These are phyloP conservation scores for Zapus hudsonius DNA, from an alignment of 2,113 vertebrate genomes.

Conservation along the genomic window DNA sequence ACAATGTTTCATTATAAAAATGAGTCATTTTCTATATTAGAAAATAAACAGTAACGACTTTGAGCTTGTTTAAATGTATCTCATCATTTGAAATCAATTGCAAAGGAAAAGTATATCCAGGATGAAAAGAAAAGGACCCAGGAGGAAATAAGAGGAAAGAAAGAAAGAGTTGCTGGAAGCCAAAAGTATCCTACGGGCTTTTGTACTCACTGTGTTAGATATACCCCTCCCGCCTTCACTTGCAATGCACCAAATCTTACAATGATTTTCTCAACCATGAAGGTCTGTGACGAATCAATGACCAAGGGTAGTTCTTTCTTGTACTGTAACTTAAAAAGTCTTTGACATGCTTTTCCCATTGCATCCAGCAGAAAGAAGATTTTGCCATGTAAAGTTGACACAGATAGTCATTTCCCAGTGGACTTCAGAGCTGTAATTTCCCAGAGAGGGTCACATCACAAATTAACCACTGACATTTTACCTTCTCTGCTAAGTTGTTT, in stretches of 20 bases:
- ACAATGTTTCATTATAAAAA: conserved; percentile 20
- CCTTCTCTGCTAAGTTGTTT: background rate
- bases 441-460: background rate
- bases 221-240: background rate
- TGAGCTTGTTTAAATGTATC: background rate
- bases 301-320: conserved; percentile 1
- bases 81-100: background rate
- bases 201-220: background rate
- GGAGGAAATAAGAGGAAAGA: background rate
- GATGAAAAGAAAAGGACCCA: background rate
- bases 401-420: background rate
- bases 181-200: background rate
- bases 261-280: background rate
- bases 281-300: background rate
- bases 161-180: background rate
- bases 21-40: conserved; percentile 2
- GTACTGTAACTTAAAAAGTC: background rate
- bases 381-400: background rate
- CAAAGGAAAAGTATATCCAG: too few species aligned
- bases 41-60: conserved; percentile 7
- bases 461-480: conserved; percentile 20
- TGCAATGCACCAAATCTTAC: background rate
- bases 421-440: background rate
- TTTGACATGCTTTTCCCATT: conserved; percentile 28
- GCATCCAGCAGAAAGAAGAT: background rate